A percentile compares a stretch with the other conserved stretches of the same genome.
Conservation (phyloP, 2,888 invertebrate genomes). For the Trichacis sp. region DNA sequence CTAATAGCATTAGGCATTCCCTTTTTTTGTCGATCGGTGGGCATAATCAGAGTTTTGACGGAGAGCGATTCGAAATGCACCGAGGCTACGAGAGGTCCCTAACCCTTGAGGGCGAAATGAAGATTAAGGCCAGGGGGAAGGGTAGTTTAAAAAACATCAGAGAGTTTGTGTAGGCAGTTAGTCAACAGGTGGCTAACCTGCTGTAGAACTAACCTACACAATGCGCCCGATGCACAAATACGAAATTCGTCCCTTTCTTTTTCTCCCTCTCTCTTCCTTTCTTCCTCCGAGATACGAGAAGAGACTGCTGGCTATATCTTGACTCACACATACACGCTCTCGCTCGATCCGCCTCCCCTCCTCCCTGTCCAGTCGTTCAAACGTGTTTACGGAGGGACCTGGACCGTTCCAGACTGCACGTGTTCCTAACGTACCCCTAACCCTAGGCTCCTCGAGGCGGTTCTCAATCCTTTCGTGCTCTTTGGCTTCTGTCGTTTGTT, state of each 20-base stretch:
- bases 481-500: no score
- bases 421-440: constrained; percentile 68
- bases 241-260: constrained; percentile 54
- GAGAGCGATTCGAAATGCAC: constrained; percentile 35
- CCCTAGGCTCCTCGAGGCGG: no score
- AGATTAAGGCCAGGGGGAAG: constrained; percentile 54
- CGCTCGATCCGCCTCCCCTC: constrained; percentile 55
- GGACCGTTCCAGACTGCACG: constrained; percentile 68
- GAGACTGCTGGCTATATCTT: constrained; percentile 56
- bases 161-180: constrained; percentile 62
- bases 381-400: constrained; percentile 61
- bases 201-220: constrained; percentile 64
- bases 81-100: constrained; percentile 52
- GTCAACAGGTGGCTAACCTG: constrained; percentile 70
- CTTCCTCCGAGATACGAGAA: constrained; percentile 49
- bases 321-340: constrained; percentile 56
- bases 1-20: constrained; percentile 1
- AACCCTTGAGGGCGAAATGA: constrained; percentile 59
- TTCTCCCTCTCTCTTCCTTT: constrained; percentile 13
- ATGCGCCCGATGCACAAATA: constrained; percentile 67
- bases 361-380: constrained; percentile 45
- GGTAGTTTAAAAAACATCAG: constrained; percentile 62
- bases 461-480: constrained; percentile 55
- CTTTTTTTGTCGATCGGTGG: neutral
- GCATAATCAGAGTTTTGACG: constrained; percentile 24